Evolutionary conservation across 2,797 vertebrate genomes (phyloP), one percentile per base, ranked within the genome.

Genomic region (Macrochelys suwanniensis): DNA sequence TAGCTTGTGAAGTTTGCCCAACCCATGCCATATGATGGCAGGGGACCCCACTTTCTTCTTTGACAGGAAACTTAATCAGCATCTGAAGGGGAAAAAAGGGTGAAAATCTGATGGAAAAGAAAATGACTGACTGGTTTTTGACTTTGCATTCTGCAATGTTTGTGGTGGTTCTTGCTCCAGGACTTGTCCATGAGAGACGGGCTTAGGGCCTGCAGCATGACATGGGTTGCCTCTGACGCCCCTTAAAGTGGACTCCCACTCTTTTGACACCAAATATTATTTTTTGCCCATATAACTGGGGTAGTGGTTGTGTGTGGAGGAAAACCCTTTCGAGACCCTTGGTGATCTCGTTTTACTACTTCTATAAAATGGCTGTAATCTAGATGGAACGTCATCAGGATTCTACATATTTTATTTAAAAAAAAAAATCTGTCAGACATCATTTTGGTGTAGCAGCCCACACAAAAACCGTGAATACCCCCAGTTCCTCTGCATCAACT

Each of bases 401-500:
- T 81, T 92, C 85, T 93, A 80, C 8, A 15, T 47, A 96, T 96
- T 97, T 91, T 85, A 88, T 92, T 87, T 42, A 42, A 42, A 50
- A 50, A 0, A 91, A 89, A 76, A 74, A 65, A 33, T 90, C 85
- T 80, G 91, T 91, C 87, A 94, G 56, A 92, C 23, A 9, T 47
- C 25, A 16, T 76, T 92, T 61, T 61, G 91, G 94, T 74, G 87
- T 95, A 93, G 94, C 95, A 96, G 86, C 84, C 51, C 94, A 94
- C 87, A 89, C 86, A 89, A 94, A 94, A 89, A 92, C 80, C 57
- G 16, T 12, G 91, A 0, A 26, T 84, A 87, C 95, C 93, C 94
- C 94, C 94, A 97, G 95, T 93, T 7, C n/a, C 89, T 96, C 87
- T 86, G 82, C 86, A 92, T 90, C 90, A 84, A 68, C 80, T 59